Evolutionary conservation across 2,797 vertebrate genomes (phyloP), one percentile per base, ranked within the genome.

Genomic region (Sphenopsis melanotis): DNA sequence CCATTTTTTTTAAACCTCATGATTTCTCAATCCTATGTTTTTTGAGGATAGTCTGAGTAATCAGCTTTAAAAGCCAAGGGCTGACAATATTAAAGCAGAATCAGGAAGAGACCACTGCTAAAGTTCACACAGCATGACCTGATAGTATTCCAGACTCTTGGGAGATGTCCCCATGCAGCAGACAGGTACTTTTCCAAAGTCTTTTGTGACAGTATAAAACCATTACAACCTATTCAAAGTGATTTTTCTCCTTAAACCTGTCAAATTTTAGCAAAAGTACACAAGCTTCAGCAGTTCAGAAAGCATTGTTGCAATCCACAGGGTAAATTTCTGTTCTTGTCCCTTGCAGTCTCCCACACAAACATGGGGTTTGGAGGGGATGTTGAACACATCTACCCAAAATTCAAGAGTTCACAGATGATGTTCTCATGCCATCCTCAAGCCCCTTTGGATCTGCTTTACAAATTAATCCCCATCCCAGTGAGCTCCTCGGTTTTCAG

Each of bases 11-110:
- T 6, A 89, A 94, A 94, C 46, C 72, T 87, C 86, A 60, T 15
- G 56, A 93, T 97, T 97, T 93, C 93, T 70, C 93, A 93, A 92
- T 90, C 77, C 32, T 82, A 76, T 84, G 66, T 63, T 87, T 95
- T 92, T 86, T 94, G 81, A 90, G 88, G 80, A 93, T 86, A 91
- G 74, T 69, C 83, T 85, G 71, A 91, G 52, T 68, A 95, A 79
- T n/a, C 76, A 66, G n/a, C 47, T 88, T 76, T 74, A 76, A 94
- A 95, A 95, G 65, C 19, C 34, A 47, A 72, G 8, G 29, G 29
- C 0, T 88, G 80, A 53, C 32, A 88, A 27, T 63, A 76, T 37
- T 79, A 64, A 83, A 91, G 63, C 10, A 83, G 57, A 82, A 76
- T 50, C 20, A 46, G 36, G 27, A 75, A 26, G 6, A 83, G 2